Evolutionary conservation across 1,140 invertebrate genomes (phyloP).

Genomic region (Steinernema feltiae): DNA sequence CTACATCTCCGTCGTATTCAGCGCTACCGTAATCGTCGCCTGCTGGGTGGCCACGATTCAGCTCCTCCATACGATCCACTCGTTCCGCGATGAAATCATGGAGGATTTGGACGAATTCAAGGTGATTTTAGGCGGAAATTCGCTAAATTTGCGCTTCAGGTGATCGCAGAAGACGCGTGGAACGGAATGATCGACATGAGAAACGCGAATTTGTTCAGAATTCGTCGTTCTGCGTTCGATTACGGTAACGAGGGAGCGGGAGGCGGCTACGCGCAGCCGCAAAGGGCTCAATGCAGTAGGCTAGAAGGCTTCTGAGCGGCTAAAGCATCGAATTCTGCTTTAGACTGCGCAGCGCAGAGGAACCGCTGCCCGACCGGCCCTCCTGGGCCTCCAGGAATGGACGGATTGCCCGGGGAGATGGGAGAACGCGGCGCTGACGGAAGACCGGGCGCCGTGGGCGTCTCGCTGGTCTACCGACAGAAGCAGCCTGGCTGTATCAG

Average conservation of each 20-base stretch:
- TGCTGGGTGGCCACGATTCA: constrained; percentile 5
- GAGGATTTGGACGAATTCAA: neutral
- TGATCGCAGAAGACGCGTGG: neutral
- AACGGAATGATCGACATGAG: neutral
- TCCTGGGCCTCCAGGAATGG: neutral
- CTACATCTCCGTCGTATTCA: neutral
- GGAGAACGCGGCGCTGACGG: neutral
- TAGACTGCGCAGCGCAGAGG: neutral
- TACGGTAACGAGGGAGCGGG: neutral
- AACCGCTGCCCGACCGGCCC: neutral
- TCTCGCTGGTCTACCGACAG: neutral
- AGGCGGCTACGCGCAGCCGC: neutral
- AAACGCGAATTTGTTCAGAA: neutral
- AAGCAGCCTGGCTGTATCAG: neutral
- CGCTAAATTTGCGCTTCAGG: neutral
- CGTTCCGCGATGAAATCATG: neutral
- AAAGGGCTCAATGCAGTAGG: neutral
- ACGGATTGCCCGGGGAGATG: neutral
- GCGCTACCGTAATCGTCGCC: neutral
- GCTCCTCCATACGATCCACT: neutral
- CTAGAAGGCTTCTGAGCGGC: neutral
- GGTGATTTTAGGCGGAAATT: neutral
- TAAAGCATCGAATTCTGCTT: neutral
- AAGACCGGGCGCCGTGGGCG: neutral
- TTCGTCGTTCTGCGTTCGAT: neutral